Evolutionary conservation across 1,140 invertebrate genomes (phyloP), one percentile per base, ranked within the genome.

Genomic region (Ridgeia piscesae): DNA sequence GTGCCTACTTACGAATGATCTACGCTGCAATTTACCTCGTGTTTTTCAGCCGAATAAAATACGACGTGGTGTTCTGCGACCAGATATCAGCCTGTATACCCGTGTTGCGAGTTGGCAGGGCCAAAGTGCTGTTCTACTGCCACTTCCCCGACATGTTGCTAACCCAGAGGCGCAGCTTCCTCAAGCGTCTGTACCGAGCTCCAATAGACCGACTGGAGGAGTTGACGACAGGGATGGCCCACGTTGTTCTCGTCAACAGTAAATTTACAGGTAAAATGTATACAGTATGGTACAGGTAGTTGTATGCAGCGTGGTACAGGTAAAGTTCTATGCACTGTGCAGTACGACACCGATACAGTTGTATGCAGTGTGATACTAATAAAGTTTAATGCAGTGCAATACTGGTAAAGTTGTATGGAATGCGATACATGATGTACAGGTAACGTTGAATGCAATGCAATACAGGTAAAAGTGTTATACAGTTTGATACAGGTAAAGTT

Each of bases 91-190:
- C 95, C 33, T 96, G 94, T 93, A 95, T 94, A 94, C 98, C 94
- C 96, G 97, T 89, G 95, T 96, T 93, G 95, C 96, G 17, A 97
- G 97, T 92, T 96, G 93, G 93, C 17, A 92, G 93, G 9, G 92
- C 94, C 14, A 95, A 97, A 94, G 97, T 99, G 27, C 95, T 99
- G 9, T 99, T 99, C 96, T 99, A 99, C 94, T 99, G 99, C 94
- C 99, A 99, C 96, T 98, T 99, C 96, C 99, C 99, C 0, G 99
- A 99, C 96, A 98, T 98, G 94, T 96, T 99, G 4, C 96, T 99
- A 1, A 95, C 96, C 8, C 94, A 95, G 91, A 93, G 95, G n/a
- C 93, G 94, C 92, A 95, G 93, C 89, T 93, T 95, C 33, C 91
- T 95, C 21, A 99, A 99, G 95, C 97, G 96, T 89, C 33, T 98